These are phyloP conservation scores for Coilia nasus DNA, from an alignment of 2,797 vertebrate genomes.

Conservation along the genomic window DNA sequence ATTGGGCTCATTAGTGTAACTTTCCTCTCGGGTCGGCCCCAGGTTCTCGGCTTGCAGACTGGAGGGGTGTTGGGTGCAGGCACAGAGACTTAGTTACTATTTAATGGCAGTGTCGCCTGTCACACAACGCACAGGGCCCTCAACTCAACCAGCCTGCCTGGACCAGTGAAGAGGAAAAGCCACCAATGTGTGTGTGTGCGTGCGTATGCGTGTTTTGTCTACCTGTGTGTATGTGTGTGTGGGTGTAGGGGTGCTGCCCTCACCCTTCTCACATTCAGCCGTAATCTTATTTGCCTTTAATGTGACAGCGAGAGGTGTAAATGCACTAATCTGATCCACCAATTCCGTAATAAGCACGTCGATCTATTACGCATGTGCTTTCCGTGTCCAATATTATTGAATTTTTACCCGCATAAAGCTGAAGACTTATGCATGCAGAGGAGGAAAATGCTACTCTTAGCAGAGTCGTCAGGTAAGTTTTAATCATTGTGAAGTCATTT, in stretches of 20 bases:
- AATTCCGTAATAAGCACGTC: neutral
- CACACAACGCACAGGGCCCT: conserved; percentile 52
- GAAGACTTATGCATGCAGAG: neutral
- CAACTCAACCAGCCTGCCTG: neutral
- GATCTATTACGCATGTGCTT: neutral
- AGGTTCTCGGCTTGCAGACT: conserved; percentile 65
- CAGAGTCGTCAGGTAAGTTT: neutral
- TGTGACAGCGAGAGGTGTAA: conserved; percentile 13
- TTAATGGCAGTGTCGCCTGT: conserved; percentile 75
- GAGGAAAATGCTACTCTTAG: neutral
- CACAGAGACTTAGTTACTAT: conserved; percentile 69
- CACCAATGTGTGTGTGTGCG: neutral
- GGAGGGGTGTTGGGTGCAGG: conserved; percentile 50
- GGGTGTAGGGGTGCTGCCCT: neutral
- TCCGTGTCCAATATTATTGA: neutral
- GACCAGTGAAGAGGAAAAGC: neutral
- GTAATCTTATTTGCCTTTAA: conserved; percentile 10
- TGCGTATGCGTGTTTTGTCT: neutral
- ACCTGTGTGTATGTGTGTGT: neutral
- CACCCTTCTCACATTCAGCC: neutral
- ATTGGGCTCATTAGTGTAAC: conserved; percentile 73
- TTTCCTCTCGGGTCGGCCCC: conserved; percentile 66
- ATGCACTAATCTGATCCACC: neutral
- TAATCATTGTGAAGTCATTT: neutral
- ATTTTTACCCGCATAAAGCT: neutral